Conservation (phyloP, 2,113 vertebrate species). For the Chrysemys picta region DNA sequence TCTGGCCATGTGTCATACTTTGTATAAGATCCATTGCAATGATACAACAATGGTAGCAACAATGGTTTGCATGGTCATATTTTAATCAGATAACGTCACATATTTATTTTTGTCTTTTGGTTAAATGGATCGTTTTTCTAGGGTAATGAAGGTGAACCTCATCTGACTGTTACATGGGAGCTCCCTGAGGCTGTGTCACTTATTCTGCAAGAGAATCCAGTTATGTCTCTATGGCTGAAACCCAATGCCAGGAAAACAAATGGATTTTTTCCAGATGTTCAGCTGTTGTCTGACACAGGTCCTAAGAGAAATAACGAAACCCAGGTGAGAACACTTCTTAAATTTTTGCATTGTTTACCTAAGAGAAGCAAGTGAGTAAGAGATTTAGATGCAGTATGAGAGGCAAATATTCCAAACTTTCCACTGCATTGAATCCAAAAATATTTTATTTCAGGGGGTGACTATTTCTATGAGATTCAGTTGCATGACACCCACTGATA, state of each 20-base stretch:
- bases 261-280: slow-evolving; percentile 65
- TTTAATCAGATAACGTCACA: neutral
- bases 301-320: neutral
- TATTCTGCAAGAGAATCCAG: slow-evolving; percentile 24
- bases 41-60: too few species aligned
- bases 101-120: neutral
- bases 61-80: too few species aligned
- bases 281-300: slow-evolving; percentile 24
- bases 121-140: slow-evolving; percentile 50
- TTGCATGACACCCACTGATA: neutral
- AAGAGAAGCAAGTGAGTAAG: slow-evolving; percentile 6
- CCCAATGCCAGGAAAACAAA: neutral
- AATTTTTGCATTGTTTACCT: neutral
- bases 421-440: neutral
- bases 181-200: slow-evolving; percentile 65
- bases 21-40: too few species aligned
- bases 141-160: slow-evolving; percentile 62
- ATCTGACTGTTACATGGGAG: slow-evolving; percentile 66
- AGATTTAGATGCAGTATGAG: neutral
- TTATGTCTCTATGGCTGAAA: slow-evolving; percentile 43
- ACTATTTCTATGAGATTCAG: neutral
- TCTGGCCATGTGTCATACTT: too few species aligned
- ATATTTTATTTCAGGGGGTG: neutral
- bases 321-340: slow-evolving; percentile 47
- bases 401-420: neutral